Percentiles rank a stretch among this genome's conserved stretches.
Evolutionary conservation across 2,113 vertebrate species (phyloP).

Genomic region (Pao palembangensis): DNA sequence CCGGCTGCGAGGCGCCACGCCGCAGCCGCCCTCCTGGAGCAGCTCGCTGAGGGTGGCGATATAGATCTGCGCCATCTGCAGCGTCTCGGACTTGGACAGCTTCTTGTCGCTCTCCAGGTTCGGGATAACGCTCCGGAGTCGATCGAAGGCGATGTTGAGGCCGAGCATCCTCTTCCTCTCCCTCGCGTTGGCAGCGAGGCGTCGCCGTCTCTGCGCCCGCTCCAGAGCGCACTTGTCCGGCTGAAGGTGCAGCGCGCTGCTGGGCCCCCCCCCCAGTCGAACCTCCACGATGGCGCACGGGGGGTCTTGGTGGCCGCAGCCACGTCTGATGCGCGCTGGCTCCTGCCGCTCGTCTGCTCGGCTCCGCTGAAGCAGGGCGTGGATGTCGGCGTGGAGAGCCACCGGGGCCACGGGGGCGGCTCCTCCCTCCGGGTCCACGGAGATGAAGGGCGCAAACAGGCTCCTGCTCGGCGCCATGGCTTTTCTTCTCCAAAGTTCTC

Average conservation of each 20-base stretch:
- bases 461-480: slow-evolving; percentile 59
- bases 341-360: slow-evolving; percentile 27
- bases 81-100: slow-evolving; percentile 81
- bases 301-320: slow-evolving; percentile 33
- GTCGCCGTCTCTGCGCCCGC: slow-evolving; percentile 68
- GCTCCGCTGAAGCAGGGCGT: slow-evolving; percentile 44
- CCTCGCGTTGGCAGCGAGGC: slow-evolving; percentile 80
- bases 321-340: slow-evolving; percentile 17
- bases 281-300: slow-evolving; percentile 67
- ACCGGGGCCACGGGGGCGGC: slow-evolving; percentile 10
- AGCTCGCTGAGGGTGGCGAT: slow-evolving; percentile 76
- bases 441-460: slow-evolving; percentile 39
- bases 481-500: neutral
- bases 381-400: slow-evolving; percentile 34
- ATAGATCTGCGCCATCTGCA: slow-evolving; percentile 84
- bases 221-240: slow-evolving; percentile 54
- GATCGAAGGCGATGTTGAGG: slow-evolving; percentile 81
- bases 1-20: neutral
- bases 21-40: slow-evolving; percentile 50
- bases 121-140: slow-evolving; percentile 80
- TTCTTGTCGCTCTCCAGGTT: slow-evolving; percentile 75
- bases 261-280: slow-evolving; percentile 36
- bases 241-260: slow-evolving; percentile 47
- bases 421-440: slow-evolving; percentile 16
- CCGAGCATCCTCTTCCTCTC: slow-evolving; percentile 80